These are phyloP conservation scores for Poecilia wingei DNA, from an alignment of 2,797 vertebrate genomes.

Conservation along the genomic window DNA sequence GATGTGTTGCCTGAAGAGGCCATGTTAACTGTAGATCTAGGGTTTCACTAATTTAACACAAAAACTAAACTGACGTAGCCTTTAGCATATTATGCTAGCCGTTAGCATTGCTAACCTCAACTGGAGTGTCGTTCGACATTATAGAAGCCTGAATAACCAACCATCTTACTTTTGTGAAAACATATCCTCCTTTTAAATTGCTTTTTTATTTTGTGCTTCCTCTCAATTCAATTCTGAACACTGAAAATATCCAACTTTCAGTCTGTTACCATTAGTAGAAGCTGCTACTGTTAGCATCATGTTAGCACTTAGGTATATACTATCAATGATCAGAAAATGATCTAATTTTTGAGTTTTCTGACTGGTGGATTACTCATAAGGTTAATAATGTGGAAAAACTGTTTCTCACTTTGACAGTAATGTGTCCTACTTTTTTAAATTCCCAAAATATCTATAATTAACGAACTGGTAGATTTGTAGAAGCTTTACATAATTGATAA, in stretches of 20 bases:
- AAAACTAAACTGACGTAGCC: too few relatives aligned
- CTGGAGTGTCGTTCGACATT: background rate
- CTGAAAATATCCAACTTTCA: too few relatives aligned
- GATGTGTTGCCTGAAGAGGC: background rate
- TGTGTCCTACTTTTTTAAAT: background rate
- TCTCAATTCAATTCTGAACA: background rate
- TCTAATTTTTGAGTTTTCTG: too few relatives aligned
- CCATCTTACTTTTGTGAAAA: background rate
- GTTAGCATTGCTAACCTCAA: background rate
- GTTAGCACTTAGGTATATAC: too few relatives aligned
- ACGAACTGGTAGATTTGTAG: background rate
- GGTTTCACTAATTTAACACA: too few relatives aligned
- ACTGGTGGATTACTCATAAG: too few relatives aligned
- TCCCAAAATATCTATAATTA: background rate
- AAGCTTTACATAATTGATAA: background rate
- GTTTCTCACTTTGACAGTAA: background rate
- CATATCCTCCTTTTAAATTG: background rate
- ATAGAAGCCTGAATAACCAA: background rate
- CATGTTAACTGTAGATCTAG: background rate
- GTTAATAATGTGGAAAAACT: background rate
- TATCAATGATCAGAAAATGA: too few relatives aligned
- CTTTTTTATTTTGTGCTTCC: background rate
- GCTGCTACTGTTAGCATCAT: too few relatives aligned
- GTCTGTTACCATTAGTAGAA: too few relatives aligned
- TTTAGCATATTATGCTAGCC: background rate